Evolutionary conservation across 1,140 invertebrate species (phyloP).

Genomic region (Rhopalosiphum padi): DNA sequence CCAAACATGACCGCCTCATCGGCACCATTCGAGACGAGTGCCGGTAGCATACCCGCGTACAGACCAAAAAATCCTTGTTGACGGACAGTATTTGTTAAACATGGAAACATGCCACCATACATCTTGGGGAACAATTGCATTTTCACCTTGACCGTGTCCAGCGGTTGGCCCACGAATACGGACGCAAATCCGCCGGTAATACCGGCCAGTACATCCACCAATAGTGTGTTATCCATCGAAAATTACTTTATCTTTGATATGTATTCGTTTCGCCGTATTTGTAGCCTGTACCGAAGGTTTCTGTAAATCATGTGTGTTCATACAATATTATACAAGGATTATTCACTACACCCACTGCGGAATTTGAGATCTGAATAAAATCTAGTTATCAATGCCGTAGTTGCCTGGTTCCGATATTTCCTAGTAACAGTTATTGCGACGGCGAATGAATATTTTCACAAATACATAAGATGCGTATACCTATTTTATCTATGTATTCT

Average conservation of each 20-base stretch:
- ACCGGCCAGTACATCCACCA: conserved; percentile 48
- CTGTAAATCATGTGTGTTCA: too few species aligned
- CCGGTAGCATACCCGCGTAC: conserved; percentile 94
- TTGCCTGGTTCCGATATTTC: background rate
- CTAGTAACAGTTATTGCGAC: background rate
- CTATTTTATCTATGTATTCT: too few species aligned
- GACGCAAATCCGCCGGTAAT: conserved; percentile 84
- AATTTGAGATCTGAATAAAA: background rate
- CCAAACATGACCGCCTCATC: conserved; percentile 98
- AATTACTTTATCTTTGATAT: background rate
- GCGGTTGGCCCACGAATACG: conserved; percentile 95
- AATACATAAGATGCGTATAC: too few species aligned
- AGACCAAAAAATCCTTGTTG: conserved; percentile 83
- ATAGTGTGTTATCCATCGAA: background rate
- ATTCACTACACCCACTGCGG: background rate
- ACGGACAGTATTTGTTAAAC: conserved; percentile 78
- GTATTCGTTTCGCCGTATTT: background rate
- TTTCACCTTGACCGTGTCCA: conserved; percentile 98
- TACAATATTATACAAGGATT: background rate
- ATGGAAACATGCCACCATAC: conserved; percentile 86
- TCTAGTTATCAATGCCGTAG: background rate
- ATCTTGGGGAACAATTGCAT: conserved; percentile 95
- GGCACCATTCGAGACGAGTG: conserved; percentile 92
- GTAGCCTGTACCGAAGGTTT: background rate
- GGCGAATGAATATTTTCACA: background rate